Base-by-base conservation (phyloP, 1,140 invertebrate genomes). In the Macrobrachium nipponense region DNA sequence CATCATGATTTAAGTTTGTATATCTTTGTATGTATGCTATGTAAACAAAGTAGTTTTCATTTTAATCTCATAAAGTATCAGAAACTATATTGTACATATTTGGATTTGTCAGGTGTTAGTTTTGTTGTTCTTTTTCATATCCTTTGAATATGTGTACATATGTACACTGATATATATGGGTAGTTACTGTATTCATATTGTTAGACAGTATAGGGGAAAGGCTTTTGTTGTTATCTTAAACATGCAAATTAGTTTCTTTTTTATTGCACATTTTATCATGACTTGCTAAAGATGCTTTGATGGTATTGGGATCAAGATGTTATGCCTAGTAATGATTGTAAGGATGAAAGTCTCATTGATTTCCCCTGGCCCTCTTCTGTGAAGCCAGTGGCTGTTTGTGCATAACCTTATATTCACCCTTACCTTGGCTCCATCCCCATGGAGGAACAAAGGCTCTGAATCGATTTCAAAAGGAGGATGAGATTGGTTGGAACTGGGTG, bases 191-290 rank as follows among this genome's bases (percentile, higher is more conserved):
- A 51, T 51, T 51, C 51, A 10, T 51, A 51, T 51, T 51, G 51
- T 51, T 8, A 51, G 51, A 51, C 51, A 51, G 51, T 51, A 51
- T 51, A 51, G 51, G 51, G 51, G 51, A 51, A 51, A 51, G 51
- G 51, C 51, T 51, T 10, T 51, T 51, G 51, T 51, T 51, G 70
- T 17, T 72, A 58, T 79, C 84, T 80, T 86, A 86, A 86, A 86
- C 84, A 86, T 86, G 84, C 84, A 86, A 78, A 86, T 86, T 86
- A 86, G 77, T 80, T 86, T 23, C n/a, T 86, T 86, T 86, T 86
- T 85, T 80, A 58, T 27, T 36, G 68, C 59, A 79, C 77, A 80
- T 86, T 86, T 84, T 86, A 80, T 80, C 76, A 86, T 86, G 84
- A 86, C 84, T 75, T 44, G 77, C 43, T 78, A 86, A 73, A 86